Base-by-base conservation (phyloP, 2,888 invertebrate species). In the Hirtodrosophila duncani region DNA sequence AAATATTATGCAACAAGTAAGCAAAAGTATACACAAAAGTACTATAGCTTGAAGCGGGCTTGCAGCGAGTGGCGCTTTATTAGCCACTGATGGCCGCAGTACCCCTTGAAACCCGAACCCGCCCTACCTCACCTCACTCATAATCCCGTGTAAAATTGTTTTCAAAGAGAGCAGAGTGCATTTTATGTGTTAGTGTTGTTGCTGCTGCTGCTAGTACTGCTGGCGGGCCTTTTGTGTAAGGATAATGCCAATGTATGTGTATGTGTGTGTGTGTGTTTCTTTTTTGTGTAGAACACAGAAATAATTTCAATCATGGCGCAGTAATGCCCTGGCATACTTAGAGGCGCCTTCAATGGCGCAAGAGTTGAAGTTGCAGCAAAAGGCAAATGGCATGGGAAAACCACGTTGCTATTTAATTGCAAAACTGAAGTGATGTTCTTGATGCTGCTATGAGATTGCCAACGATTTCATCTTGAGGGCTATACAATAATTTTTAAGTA, bases 1-100 rank as follows among this genome's bases (percentile, higher is more conserved):
- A 77, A 80, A 62, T 80, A 77, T 80, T 80, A 80, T 71, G 80
- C 72, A 72, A 72, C 72, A 72, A 80, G 72, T 60, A 67, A 60
- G 59, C 56, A 57, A 50, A 38, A 60, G 49, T 43, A 46, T 36
- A 61, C 24, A 41, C 18, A 33, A 30, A 38, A 45, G 36, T 27
- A 48, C 52, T 36, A 55, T 50, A 44, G 67, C 60, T 57, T 13
- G 55, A 59, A 45, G 70, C 34, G 53, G 42, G 42, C 33, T 53
- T 18, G 51, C 44, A 51, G 34, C 59, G 39, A 51, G 38, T 67
- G 58, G 34, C 66, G 77, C 80, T 80, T 71, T 72, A 75, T 79
- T 72, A 75, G 80, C 59, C n/a, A n/a, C n/a, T n/a, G n/a, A n/a
- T 70, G 70, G 44, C 53, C 70, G n/a, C 48, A 44, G 56, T 48